phyloP scores from a whole-genome alignment of 2,797 vertebrate species.

The Anguilla anguilla region DNA sequence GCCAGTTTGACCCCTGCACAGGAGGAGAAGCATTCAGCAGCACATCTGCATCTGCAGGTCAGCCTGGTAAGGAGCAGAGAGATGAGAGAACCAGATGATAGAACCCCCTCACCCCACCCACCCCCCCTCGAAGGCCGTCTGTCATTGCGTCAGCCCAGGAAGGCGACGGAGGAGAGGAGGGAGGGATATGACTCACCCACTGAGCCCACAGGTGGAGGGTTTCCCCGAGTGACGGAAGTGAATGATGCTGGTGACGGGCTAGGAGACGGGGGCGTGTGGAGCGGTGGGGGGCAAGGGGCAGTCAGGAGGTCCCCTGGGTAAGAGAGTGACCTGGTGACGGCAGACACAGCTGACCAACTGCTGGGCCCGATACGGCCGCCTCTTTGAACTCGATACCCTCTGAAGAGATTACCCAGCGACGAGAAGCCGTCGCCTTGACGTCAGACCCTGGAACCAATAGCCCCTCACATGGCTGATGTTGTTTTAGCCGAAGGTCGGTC shows the following conservation, averaged over 20 bases:
- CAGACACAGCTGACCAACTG: neutral
- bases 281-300: neutral
- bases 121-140: neutral
- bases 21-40: neutral
- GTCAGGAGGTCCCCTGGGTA: neutral
- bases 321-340: neutral
- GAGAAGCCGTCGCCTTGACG: neutral
- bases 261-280: neutral
- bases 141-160: neutral
- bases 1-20: neutral
- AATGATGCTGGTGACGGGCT: neutral
- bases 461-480: neutral
- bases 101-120: neutral
- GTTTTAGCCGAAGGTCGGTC: neutral
- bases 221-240: neutral
- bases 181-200: neutral
- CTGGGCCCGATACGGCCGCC: neutral
- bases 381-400: neutral
- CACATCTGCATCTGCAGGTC: constrained; percentile 16
- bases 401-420: neutral
- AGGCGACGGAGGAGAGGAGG: neutral
- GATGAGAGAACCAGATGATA: constrained; percentile 6
- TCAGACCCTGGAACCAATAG: neutral
- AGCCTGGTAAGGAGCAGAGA: neutral
- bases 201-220: neutral